phyloP scores from a whole-genome alignment of 2,113 vertebrate species.

The Syrmaticus mikado region DNA sequence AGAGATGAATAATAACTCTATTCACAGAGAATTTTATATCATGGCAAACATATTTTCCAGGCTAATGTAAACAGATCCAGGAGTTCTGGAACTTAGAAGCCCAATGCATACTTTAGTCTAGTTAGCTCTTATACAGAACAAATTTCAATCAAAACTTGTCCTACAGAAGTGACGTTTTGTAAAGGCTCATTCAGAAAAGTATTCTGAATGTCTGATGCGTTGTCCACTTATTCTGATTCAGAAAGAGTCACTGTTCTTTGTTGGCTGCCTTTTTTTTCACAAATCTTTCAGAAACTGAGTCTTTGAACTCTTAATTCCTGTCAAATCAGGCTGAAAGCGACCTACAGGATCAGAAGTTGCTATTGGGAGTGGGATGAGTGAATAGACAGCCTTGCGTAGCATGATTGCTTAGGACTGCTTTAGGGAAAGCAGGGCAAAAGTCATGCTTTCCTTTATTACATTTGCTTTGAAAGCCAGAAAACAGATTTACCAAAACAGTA shows the following conservation, averaged over 20 bases:
- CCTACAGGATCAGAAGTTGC: not conserved
- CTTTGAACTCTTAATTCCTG: slow-evolving; percentile 13
- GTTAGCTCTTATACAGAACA: not conserved
- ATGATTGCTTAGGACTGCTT: not conserved
- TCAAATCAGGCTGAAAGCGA: not conserved
- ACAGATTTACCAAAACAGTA: not conserved
- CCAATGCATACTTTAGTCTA: not conserved
- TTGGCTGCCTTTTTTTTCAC: not conserved
- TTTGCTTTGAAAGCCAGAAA: not conserved
- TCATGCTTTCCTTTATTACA: not conserved
- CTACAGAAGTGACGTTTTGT: not conserved
- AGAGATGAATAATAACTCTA: slow-evolving; percentile 3
- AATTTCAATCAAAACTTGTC: not conserved
- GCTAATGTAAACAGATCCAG: not conserved
- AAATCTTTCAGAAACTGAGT: not conserved
- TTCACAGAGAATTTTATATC: not conserved
- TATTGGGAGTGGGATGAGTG: not conserved
- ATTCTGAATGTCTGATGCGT: not conserved
- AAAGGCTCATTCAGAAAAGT: not conserved
- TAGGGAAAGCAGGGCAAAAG: slow-evolving; percentile 6
- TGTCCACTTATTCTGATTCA: not conserved
- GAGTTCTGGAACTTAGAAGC: not conserved
- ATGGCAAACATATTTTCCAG: not conserved
- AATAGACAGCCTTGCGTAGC: not conserved
- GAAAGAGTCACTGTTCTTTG: not conserved